Base-by-base conservation (phyloP, 2,888 invertebrate species). In the Tigriopus californicus region DNA sequence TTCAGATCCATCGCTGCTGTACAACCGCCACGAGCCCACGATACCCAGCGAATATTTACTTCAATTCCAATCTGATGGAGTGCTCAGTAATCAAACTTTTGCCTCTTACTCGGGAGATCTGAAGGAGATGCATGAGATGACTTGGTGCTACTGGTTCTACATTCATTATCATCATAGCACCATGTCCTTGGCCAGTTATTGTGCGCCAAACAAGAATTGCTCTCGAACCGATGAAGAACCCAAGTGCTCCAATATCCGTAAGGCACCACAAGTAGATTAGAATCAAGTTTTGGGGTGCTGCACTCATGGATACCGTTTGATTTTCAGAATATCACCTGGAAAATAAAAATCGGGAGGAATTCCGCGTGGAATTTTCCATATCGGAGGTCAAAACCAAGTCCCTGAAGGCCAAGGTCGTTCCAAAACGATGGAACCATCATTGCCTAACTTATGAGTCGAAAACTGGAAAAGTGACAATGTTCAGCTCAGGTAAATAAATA, bases 181-280 rank as follows among this genome's bases (percentile, higher is more conserved):
- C 6, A 52, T 52, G 52, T 33, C 52, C 10, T 12, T 52, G 11
- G 52, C 24, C 24, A 52, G 52, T 52, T 52, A 52, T n/a, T 52
- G 52, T 52, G 33, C 52, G 1, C 20, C 20, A 15, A 10, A 15
- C 15, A 18, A 24, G 10, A 33, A 52, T 22, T 15, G 15, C 15
- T 33, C 15, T 20, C 33, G 8, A 33, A 33, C 33, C 33, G 8
- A 33, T 33, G 33, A 33, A 33, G 25, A 25, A 20, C 52, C 52
- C 11, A 52, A 52, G 24, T 52, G 52, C 52, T 52, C 52, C 25
- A 52, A 52, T 20, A 52, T 52, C 15, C 52, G 52, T 52, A 20
- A 20, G 20, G n/a, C n/a, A n/a, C n/a, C n/a, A n/a, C n/a, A n/a
- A n/a, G n/a, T n/a, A n/a, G n/a, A n/a, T n/a, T n/a, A n/a, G n/a